phyloP scores from a whole-genome alignment of 2,797 vertebrate species.

The Netta rufina region DNA sequence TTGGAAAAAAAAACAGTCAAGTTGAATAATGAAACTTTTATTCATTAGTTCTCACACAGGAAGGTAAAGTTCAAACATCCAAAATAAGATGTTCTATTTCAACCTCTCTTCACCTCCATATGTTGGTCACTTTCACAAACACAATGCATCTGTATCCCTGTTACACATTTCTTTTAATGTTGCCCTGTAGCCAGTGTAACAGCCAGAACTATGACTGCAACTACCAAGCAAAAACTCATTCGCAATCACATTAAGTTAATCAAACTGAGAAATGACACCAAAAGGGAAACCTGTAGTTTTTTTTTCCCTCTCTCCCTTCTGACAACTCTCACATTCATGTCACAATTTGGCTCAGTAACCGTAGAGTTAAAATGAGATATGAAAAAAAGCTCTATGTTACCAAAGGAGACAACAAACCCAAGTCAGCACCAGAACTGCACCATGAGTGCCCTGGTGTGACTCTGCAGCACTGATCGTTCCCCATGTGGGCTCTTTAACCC shows the following conservation, averaged over 20 bases:
- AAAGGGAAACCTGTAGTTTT: not conserved
- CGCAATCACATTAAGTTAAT: not conserved
- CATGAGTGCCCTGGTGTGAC: not conserved
- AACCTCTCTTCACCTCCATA: not conserved
- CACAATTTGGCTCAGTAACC: not conserved
- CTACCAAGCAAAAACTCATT: not conserved
- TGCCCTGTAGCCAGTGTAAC: not conserved
- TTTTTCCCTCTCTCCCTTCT: not conserved
- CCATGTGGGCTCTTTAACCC: not conserved
- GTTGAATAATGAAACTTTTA: not conserved
- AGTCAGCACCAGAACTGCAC: not conserved
- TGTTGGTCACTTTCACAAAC: not conserved
- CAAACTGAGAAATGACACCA: not conserved
- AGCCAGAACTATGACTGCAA: not conserved
- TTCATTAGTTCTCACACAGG: not conserved
- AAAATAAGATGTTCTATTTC: not conserved
- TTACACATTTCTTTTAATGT: not conserved
- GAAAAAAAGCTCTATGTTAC: not conserved
- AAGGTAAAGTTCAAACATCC: not conserved
- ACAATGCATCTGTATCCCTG: not conserved
- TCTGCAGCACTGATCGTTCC: not conserved
- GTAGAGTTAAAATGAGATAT: accelerated
- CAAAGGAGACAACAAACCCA: not conserved
- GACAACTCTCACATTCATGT: not conserved
- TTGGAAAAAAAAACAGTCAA: not conserved